A percentile compares a stretch with the other conserved stretches of the same genome.
These are phyloP conservation scores for Ammodytes dubius DNA, from an alignment of 2,113 vertebrate genomes.

Conservation along the genomic window DNA sequence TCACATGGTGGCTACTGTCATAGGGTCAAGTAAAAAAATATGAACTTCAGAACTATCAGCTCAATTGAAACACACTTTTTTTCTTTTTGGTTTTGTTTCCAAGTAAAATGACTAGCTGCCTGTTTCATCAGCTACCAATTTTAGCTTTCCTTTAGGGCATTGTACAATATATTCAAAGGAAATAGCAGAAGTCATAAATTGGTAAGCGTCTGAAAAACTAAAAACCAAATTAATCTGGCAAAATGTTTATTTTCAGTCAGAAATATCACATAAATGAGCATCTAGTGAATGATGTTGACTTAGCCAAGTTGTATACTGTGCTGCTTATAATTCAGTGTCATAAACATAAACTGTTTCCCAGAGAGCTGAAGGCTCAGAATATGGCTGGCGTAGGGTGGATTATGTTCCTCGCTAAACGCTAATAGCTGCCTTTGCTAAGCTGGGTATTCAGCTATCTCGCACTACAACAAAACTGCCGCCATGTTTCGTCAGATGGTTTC, in stretches of 20 bases:
- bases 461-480: not conserved
- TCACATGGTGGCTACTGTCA: not conserved
- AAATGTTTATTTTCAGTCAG: not conserved
- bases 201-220: not conserved
- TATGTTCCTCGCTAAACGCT: not conserved
- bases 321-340: not conserved
- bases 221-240: not conserved
- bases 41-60: not conserved
- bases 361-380: not conserved
- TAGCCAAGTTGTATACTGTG: not conserved
- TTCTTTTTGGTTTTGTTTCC: not conserved
- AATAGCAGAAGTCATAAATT: not conserved
- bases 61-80: not conserved
- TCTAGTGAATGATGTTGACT: not conserved
- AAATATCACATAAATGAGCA: not conserved
- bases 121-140: not conserved
- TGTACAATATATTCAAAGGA: not conserved
- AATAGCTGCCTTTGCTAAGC: constrained; percentile 7
- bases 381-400: constrained; percentile 8
- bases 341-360: not conserved
- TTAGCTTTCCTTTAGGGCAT: not conserved
- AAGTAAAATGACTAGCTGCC: not conserved
- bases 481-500: not conserved
- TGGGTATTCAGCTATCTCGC: not conserved
- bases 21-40: not conserved